Evolutionary conservation across 2,113 vertebrate genomes (phyloP).

Genomic region (Illadopsis cleaveri): DNA sequence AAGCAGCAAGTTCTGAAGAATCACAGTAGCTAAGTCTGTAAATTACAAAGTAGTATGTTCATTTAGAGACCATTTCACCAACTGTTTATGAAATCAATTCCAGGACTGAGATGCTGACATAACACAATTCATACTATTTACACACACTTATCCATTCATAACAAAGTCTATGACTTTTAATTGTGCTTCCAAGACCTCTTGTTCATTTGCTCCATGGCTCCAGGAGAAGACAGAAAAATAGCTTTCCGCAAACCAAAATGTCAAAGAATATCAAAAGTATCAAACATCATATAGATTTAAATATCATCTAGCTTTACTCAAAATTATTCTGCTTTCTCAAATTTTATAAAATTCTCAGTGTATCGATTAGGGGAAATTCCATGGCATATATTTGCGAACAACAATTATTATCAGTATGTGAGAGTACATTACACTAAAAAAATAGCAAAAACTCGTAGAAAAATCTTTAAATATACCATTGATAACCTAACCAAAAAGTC

Average conservation of each 20-base stretch:
- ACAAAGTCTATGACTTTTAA: conserved; percentile 45
- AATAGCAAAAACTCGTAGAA: accelerated
- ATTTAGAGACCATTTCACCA: conserved; percentile 17
- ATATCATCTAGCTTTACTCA: neutral
- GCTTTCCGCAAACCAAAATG: conserved; percentile 37
- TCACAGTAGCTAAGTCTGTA: neutral
- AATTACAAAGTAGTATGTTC: neutral
- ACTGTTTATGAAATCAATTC: conserved; percentile 39
- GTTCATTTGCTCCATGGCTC: conserved; percentile 16
- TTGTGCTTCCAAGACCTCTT: conserved; percentile 58
- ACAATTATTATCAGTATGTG: neutral
- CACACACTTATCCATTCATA: conserved; percentile 52
- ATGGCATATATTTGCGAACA: neutral
- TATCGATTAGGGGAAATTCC: neutral
- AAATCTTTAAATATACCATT: neutral
- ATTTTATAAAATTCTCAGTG: neutral
- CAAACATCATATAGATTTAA: neutral
- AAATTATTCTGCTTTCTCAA: neutral
- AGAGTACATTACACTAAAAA: neutral
- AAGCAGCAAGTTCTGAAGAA: conserved; percentile 28
- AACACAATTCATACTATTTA: conserved; percentile 66
- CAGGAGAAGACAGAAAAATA: neutral
- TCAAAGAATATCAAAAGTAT: neutral
- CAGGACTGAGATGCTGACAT: conserved; percentile 35
- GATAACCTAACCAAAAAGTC: neutral